phyloP scores from a whole-genome alignment of 2,888 invertebrate species.

The Leucophora obtusa region DNA sequence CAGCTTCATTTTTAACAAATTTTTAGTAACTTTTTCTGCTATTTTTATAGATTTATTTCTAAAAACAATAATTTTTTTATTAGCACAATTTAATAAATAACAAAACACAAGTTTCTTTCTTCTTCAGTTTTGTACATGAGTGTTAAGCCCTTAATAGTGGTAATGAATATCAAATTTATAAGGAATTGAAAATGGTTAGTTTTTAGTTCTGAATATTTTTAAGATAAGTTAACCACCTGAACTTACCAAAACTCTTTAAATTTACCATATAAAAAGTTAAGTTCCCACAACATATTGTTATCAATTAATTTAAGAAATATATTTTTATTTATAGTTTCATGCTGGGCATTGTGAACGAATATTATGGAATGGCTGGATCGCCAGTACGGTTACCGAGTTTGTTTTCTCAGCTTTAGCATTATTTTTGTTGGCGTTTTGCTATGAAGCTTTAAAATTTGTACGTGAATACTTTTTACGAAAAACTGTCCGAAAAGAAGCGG shows the following conservation, averaged over 20 bases:
- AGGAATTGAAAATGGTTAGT: neutral
- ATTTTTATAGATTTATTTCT: too few relatives aligned
- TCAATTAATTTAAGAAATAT: too few relatives aligned
- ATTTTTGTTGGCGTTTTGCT: conserved; percentile 92
- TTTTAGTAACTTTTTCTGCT: too few relatives aligned
- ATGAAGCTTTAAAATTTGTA: conserved; percentile 95
- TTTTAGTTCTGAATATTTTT: neutral
- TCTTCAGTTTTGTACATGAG: too few relatives aligned
- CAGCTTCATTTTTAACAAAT: too few relatives aligned
- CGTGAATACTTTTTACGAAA: conserved; percentile 77
- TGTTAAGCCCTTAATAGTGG: too few relatives aligned
- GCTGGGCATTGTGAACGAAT: conserved; percentile 87
- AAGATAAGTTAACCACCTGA: neutral
- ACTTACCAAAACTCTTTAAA: neutral
- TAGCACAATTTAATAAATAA: too few relatives aligned
- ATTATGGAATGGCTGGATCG: conserved; percentile 89
- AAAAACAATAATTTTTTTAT: too few relatives aligned
- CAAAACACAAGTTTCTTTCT: too few relatives aligned
- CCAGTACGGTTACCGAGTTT: conserved; percentile 85
- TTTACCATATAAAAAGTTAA: neutral
- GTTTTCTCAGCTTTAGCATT: conserved; percentile 93
- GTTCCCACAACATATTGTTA: neutral
- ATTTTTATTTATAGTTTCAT: conserved; percentile 83
- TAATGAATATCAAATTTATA: too few relatives aligned
- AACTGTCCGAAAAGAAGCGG: conserved; percentile 67